Percentiles rank a stretch among this genome's conserved stretches.
Evolutionary conservation across 2,113 vertebrate genomes (phyloP).

Genomic region (Corythornis madagascariensis): DNA sequence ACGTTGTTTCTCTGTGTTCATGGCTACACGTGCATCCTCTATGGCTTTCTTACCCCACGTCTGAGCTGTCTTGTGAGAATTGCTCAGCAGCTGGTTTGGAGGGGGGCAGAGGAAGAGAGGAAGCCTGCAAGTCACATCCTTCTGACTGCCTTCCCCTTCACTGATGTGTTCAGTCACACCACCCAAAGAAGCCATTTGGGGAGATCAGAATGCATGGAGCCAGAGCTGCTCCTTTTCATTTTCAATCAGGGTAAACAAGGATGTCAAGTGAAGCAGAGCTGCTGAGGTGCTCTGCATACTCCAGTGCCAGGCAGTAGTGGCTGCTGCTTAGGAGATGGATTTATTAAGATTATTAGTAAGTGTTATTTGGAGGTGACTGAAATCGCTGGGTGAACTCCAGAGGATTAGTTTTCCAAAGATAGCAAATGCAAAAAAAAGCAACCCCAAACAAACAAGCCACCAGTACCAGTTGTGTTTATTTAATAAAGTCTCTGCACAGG

Average conservation of each 20-base stretch:
- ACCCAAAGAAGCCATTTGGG: background rate
- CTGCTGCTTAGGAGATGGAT: constrained; percentile 45
- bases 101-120: background rate
- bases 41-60: background rate
- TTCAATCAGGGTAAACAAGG: background rate
- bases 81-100: background rate
- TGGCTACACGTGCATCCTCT: background rate
- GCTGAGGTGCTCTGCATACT: constrained; percentile 9
- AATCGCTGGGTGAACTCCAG: constrained; percentile 51
- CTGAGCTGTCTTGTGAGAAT: background rate
- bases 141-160: background rate
- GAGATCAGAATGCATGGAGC: background rate
- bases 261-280: constrained; percentile 23
- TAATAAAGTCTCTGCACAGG: constrained; percentile 41
- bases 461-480: constrained; percentile 42
- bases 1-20: background rate
- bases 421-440: constrained; percentile 44
- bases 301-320: constrained; percentile 37
- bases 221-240: constrained; percentile 21
- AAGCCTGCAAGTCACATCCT: constrained; percentile 22
- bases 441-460: constrained; percentile 28
- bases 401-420: constrained; percentile 68
- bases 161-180: background rate
- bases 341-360: constrained; percentile 64
- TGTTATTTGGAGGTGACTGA: constrained; percentile 65